Evolutionary conservation across 1,140 invertebrate species (phyloP).

Genomic region (Bactericera cockerelli): DNA sequence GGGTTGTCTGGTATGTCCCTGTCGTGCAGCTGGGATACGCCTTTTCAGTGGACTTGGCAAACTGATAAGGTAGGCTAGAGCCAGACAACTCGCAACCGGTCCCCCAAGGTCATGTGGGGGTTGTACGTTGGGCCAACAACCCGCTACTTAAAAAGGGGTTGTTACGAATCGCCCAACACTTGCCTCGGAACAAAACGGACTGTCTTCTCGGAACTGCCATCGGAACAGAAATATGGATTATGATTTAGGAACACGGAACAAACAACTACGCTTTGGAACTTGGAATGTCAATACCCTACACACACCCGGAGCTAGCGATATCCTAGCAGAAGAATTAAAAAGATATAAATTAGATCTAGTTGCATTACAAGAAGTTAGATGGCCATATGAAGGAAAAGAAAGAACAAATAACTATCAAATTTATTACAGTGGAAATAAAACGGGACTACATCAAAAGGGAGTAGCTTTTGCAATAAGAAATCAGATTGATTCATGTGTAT

Average conservation of each 20-base stretch:
- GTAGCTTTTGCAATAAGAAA: conserved; percentile 14
- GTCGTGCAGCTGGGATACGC: no score
- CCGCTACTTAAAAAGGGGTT: conserved; percentile 10
- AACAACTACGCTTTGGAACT: conserved; percentile 14
- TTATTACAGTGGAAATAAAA: not conserved
- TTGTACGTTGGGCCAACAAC: conserved; percentile 16
- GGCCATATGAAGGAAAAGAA: not conserved
- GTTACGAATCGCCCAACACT: conserved; percentile 12
- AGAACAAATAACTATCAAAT: not conserved
- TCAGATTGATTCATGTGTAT: not conserved
- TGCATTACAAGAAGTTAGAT: conserved; percentile 17
- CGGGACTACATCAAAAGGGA: conserved; percentile 10
- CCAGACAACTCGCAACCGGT: not conserved
- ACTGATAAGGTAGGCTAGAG: no score
- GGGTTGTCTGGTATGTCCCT: no score
- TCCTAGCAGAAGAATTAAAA: conserved; percentile 12
- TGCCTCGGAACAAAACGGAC: conserved; percentile 5
- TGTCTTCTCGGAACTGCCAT: not conserved
- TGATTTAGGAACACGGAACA: not conserved
- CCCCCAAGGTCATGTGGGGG: conserved; percentile 15
- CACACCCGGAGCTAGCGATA: conserved; percentile 12
- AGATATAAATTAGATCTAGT: conserved; percentile 15
- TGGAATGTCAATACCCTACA: conserved; percentile 17
- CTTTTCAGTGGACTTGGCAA: no score
- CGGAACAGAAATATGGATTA: not conserved